Evolutionary conservation across 2,113 vertebrate species (phyloP), one percentile per base, ranked within the genome.

Genomic region (Protobothrops mucrosquamatus): DNA sequence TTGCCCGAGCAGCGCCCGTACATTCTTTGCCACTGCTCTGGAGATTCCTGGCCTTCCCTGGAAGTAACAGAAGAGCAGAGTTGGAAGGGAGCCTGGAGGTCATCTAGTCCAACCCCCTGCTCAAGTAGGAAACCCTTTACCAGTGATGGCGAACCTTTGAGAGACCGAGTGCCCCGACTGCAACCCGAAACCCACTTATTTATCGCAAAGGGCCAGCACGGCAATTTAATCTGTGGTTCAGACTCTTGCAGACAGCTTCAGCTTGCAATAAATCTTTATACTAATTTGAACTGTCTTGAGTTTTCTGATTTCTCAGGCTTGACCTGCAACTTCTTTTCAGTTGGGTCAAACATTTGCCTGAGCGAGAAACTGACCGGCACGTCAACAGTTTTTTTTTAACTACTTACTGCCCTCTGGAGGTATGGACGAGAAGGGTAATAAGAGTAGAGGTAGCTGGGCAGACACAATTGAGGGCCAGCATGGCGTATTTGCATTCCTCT

Each of bases 1-100:
- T 99, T 99, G 81, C 99, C 99, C 0, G 99, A 99, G 97, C 99
- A 99, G 89, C 99, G 98, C 0, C 99, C 99, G 0, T 99, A 99
- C 95, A 98, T 99, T 94, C 98, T 95, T 97, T 99, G 99, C 99
- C 99, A 99, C 97, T 99, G 99, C 95, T 99, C 99, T 0, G 99
- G 99, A 0, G 99, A 99, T 95, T 98, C 97, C 97, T 99, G 99
- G 1, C 99, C 99, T 94, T 99, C 99, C 97, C 99, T 99, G 98
- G 20, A 96, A 95, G 89, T 34, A 89, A 69, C 1, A 34, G 29
- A n/a, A 69, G 4, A 69, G 15, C 4, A 15, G 64, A 69, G 4
- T n/a, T 15, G 26, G 61, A 64, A 69, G 64, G 29, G 64, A 15
- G 4, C 29, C 14, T 69, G 64, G 64, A 29, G 61, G 26, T 64